Evolutionary conservation across 2,888 invertebrate genomes (phyloP).

Genomic region (Nephrotoma flavescens): DNA sequence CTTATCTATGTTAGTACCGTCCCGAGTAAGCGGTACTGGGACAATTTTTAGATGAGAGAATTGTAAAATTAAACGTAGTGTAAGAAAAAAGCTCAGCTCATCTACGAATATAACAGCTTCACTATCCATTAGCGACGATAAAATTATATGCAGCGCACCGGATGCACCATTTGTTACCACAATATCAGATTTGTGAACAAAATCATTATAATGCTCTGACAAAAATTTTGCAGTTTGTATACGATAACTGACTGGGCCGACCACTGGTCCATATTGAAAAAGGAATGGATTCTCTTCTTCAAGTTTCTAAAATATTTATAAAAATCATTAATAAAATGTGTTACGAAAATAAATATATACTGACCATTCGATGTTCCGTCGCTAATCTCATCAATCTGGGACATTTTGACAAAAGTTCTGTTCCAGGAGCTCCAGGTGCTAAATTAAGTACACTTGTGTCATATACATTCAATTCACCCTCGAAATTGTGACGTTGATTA

Average conservation of each 20-base stretch:
- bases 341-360: not conserved
- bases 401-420: conserved; percentile 34
- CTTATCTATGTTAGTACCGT: conserved; percentile 35
- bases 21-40: conserved; percentile 26
- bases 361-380: conserved; percentile 35
- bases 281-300: conserved; percentile 28
- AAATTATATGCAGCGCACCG: conserved; percentile 39
- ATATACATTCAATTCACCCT: conserved; percentile 33
- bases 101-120: conserved; percentile 44
- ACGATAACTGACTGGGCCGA: conserved; percentile 35
- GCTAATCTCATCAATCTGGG: conserved; percentile 32
- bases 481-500: not conserved
- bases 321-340: not conserved
- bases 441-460: conserved; percentile 31
- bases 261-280: conserved; percentile 39
- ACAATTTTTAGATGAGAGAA: conserved; percentile 38
- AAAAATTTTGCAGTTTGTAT: conserved; percentile 34
- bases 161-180: conserved; percentile 45
- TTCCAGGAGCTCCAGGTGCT: conserved; percentile 39
- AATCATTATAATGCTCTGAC: conserved; percentile 28
- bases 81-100: conserved; percentile 48
- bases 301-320: conserved; percentile 19
- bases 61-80: conserved; percentile 36
- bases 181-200: conserved; percentile 35
- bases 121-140: conserved; percentile 37